These are phyloP conservation scores for Tympanoctomys barrerae DNA, from an alignment of 2,797 vertebrate genomes.

Conservation along the genomic window DNA sequence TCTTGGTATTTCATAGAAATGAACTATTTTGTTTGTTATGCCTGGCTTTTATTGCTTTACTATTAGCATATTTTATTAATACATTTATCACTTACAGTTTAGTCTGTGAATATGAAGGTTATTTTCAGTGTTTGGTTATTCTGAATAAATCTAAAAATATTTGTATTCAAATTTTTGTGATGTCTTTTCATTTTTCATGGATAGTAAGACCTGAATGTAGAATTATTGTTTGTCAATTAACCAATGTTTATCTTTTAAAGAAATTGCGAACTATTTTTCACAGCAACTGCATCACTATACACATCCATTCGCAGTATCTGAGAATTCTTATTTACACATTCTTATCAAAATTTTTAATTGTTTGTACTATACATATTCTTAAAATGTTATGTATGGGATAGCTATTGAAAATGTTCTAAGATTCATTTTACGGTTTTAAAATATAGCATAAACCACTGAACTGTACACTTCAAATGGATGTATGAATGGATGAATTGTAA, in stretches of 20 bases:
- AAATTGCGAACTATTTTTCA: neutral
- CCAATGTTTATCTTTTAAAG: neutral
- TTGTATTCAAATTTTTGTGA: neutral
- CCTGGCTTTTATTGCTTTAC: neutral
- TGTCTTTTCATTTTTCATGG: slow-evolving; percentile 41
- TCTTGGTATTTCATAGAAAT: neutral
- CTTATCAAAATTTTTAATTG: neutral
- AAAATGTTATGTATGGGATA: neutral
- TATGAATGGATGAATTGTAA: neutral
- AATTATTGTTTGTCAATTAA: neutral
- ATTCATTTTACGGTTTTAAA: neutral
- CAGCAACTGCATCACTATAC: neutral
- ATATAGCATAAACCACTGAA: neutral
- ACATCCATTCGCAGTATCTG: neutral
- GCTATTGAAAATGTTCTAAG: neutral
- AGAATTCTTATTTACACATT: neutral
- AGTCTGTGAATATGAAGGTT: neutral
- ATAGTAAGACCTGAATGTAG: neutral
- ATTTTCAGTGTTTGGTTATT: neutral
- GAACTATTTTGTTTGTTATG: too few species aligned
- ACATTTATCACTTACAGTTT: neutral
- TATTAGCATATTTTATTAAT: neutral
- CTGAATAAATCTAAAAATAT: neutral
- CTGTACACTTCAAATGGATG: neutral
- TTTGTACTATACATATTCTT: neutral